Evolutionary conservation across 2,888 invertebrate genomes (phyloP).

Genomic region (Andrena camellia): DNA sequence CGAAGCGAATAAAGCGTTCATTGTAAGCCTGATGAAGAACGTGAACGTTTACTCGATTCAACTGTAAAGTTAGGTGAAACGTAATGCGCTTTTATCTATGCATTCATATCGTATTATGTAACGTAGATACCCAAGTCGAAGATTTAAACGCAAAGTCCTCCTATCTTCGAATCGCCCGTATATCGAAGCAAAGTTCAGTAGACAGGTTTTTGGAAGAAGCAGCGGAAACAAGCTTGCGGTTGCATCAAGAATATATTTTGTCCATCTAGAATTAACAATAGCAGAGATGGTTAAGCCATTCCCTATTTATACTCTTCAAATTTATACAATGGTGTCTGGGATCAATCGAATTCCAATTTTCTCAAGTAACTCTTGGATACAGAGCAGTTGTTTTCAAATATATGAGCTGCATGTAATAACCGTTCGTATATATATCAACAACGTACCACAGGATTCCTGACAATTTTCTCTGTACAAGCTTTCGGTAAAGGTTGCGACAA

Average conservation of each 20-base stretch:
- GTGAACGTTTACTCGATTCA: too few relatives aligned
- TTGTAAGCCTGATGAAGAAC: too few relatives aligned
- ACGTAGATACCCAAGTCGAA: neutral
- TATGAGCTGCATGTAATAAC: too few relatives aligned
- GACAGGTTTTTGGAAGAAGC: neutral
- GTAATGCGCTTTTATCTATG: neutral
- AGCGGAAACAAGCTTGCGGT: neutral
- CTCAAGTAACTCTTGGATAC: too few relatives aligned
- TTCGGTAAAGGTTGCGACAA: neutral
- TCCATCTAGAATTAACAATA: constrained; percentile 9
- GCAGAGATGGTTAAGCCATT: constrained; percentile 1
- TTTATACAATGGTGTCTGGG: neutral
- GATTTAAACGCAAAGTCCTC: neutral
- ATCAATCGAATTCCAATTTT: neutral
- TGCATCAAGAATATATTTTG: constrained; percentile 33
- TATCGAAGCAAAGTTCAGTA: neutral
- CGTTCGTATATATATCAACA: too few relatives aligned
- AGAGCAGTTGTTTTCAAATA: too few relatives aligned
- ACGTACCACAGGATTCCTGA: too few relatives aligned
- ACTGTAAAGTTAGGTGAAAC: too few relatives aligned
- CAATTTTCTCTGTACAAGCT: too few relatives aligned
- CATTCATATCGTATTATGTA: neutral
- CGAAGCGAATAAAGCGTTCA: too few relatives aligned
- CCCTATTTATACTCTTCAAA: neutral
- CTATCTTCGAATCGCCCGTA: neutral